These are phyloP conservation scores for Ferdinandea cuprea DNA, from an alignment of 2,888 invertebrate species.

Conservation along the genomic window DNA sequence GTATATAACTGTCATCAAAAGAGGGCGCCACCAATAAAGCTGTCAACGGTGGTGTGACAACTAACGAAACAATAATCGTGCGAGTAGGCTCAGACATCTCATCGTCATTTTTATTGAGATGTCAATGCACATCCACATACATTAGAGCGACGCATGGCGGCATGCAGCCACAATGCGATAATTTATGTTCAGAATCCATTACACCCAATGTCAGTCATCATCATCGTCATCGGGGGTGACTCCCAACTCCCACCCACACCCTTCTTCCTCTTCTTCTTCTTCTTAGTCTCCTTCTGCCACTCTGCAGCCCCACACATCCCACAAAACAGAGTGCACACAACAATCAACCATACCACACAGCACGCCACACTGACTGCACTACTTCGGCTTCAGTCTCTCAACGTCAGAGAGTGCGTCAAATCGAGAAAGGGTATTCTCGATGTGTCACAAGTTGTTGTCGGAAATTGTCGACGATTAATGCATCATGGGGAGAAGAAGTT, in stretches of 20 bases:
- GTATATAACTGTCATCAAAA: conserved; percentile 10
- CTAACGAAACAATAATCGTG: conserved; percentile 41
- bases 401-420: conserved; percentile 7
- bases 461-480: conserved; percentile 70
- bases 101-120: conserved; percentile 50
- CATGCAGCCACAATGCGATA: conserved; percentile 62
- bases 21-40: conserved; percentile 68
- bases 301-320: conserved; percentile 24
- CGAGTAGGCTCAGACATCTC: not conserved
- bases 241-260: conserved; percentile 37
- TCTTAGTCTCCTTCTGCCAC: too few relatives aligned
- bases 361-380: conserved; percentile 1
- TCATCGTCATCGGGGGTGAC: conserved; percentile 31
- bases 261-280: too few relatives aligned
- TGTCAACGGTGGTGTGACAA: conserved; percentile 55
- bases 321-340: conserved; percentile 42
- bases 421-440: conserved; percentile 29
- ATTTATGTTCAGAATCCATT: conserved; percentile 72
- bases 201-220: conserved; percentile 70
- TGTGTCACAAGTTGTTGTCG: conserved; percentile 63
- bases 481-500: conserved; percentile 41
- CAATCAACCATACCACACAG: conserved; percentile 53
- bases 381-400: not conserved
- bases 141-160: conserved; percentile 52
- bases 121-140: conserved; percentile 65